A percentile compares a stretch with the other conserved stretches of the same genome.
Conservation (phyloP, 2,797 vertebrate species). For the Sus cebifrons region DNA sequence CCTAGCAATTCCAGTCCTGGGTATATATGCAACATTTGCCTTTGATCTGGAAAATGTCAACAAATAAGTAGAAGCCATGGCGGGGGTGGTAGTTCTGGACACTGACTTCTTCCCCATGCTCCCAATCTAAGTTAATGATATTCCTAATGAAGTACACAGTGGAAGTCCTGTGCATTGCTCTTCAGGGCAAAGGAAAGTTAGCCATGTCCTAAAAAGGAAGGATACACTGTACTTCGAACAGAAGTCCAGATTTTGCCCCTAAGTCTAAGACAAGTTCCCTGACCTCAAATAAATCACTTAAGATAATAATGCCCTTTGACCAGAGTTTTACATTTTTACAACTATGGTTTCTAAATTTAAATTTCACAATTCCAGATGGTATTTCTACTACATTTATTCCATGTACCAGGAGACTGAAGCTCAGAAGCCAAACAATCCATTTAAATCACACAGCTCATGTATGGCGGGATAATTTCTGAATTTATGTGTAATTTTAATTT, state of each 20-base stretch:
- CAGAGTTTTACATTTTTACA: neutral
- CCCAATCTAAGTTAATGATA: neutral
- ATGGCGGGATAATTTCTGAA: neutral
- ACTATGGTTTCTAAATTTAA: too few species aligned
- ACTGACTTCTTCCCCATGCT: neutral
- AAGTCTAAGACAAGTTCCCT: neutral
- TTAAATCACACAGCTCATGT: neutral
- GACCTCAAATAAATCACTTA: neutral
- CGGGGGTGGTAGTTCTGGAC: neutral
- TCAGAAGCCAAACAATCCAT: neutral
- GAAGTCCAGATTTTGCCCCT: neutral
- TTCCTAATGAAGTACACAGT: neutral
- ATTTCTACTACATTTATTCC: neutral
- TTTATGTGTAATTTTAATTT: neutral
- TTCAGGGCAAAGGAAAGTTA: neutral
- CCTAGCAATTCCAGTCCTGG: too few species aligned
- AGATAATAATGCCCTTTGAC: neutral
- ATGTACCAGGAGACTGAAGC: neutral
- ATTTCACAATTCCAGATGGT: neutral
- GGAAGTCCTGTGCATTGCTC: neutral
- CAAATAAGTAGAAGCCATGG: neutral
- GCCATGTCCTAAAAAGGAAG: neutral
- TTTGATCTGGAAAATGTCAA: neutral
- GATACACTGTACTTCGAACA: neutral
- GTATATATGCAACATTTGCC: neutral